phyloP scores from a whole-genome alignment of 2,113 vertebrate species.

The Scatophagus argus region DNA sequence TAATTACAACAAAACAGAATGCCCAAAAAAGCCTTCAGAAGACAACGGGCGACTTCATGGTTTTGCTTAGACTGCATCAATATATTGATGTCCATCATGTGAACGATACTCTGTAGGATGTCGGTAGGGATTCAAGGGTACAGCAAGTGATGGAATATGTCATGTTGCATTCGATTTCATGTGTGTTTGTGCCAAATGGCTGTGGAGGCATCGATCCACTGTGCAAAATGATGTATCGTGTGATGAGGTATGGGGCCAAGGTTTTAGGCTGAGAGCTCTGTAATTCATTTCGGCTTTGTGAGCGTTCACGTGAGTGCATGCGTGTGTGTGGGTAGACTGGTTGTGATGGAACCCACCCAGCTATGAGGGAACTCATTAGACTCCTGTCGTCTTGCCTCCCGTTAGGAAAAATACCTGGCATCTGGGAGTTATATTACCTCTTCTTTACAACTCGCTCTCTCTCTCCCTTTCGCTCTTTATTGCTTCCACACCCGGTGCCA shows the following conservation, averaged over 20 bases:
- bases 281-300: constrained; percentile 69
- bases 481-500: constrained; percentile 72
- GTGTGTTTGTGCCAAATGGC: constrained; percentile 59
- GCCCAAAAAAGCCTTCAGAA: constrained; percentile 3
- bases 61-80: constrained; percentile 43
- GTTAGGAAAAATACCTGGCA: constrained; percentile 77
- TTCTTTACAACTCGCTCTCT: constrained; percentile 71
- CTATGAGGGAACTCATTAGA: constrained; percentile 80
- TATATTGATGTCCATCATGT: constrained; percentile 55
- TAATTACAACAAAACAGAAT: background rate
- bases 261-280: constrained; percentile 65
- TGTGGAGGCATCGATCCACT: constrained; percentile 62
- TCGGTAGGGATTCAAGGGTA: constrained; percentile 41
- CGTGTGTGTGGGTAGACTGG: constrained; percentile 29
- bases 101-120: constrained; percentile 51
- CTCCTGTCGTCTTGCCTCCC: constrained; percentile 73
- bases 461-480: constrained; percentile 59
- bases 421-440: constrained; percentile 77
- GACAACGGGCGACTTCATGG: constrained; percentile 22
- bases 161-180: constrained; percentile 42
- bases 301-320: constrained; percentile 8
- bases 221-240: constrained; percentile 61
- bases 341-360: constrained; percentile 57
- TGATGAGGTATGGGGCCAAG: constrained; percentile 68
- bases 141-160: constrained; percentile 57